Percentiles rank a stretch among this genome's conserved stretches.
Conservation (phyloP, 2,113 vertebrate species). For the Myodes glareolus region DNA sequence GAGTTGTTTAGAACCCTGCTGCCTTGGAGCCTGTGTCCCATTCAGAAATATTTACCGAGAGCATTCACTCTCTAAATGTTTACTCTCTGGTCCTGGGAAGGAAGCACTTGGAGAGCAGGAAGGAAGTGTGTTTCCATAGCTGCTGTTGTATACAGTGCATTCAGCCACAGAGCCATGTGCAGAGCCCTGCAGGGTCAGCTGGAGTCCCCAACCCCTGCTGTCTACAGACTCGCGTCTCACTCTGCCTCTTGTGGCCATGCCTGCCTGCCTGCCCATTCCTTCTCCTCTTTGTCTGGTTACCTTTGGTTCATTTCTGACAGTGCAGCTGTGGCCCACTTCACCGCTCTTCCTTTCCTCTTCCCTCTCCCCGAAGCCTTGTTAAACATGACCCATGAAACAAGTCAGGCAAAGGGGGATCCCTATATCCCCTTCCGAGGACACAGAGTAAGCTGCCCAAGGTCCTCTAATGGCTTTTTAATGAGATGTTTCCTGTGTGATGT, state of each 20-base stretch:
- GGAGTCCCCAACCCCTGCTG: neutral
- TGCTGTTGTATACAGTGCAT: neutral
- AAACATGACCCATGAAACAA: neutral
- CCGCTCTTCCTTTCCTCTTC: neutral
- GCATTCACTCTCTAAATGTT: constrained; percentile 45
- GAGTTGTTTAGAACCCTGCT: constrained; percentile 28
- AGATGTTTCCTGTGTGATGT: neutral
- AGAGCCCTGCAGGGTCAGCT: accelerated
- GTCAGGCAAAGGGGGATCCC: neutral
- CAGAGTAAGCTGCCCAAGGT: neutral
- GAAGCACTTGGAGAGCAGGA: neutral
- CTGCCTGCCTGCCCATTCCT: no score
- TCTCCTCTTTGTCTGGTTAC: neutral
- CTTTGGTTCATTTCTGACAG: neutral
- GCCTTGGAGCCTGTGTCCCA: neutral
- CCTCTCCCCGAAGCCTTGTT: neutral
- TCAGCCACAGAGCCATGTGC: neutral
- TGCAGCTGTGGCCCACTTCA: neutral
- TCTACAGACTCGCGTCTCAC: neutral
- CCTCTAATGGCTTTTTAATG: neutral
- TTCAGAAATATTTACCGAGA: constrained; percentile 36
- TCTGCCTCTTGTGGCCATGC: neutral
- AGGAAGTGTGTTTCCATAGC: neutral
- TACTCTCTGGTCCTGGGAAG: constrained; percentile 16
- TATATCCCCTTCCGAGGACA: neutral